These are phyloP conservation scores for Cryptus armator DNA, from an alignment of 2,888 invertebrate genomes.

Conservation along the genomic window DNA sequence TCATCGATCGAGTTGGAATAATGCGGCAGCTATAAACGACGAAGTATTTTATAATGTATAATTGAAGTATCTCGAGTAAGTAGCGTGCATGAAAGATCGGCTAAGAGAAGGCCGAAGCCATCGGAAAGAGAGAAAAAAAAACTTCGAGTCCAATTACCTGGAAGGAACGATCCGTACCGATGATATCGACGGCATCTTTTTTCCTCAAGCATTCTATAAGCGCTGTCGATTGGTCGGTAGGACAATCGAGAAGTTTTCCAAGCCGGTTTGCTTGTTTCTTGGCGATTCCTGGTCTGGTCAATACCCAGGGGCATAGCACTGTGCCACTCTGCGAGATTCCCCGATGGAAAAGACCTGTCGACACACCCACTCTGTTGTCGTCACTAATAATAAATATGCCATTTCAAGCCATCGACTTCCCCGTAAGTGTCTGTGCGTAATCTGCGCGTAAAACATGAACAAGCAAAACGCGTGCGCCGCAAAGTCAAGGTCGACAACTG, in stretches of 20 bases:
- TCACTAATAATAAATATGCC: slow-evolving; percentile 14
- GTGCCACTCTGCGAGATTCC: slow-evolving; percentile 92
- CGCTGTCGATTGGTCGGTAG: slow-evolving; percentile 85
- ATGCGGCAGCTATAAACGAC: neutral
- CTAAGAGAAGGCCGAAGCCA: neutral
- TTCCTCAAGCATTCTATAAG: slow-evolving; percentile 88
- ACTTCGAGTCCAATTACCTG: slow-evolving; percentile 87
- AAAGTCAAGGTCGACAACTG: slow-evolving; percentile 31
- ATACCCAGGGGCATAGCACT: slow-evolving; percentile 89
- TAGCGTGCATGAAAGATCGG: neutral
- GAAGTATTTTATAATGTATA: neutral
- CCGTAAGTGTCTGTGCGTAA: neutral
- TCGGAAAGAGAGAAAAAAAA: slow-evolving; percentile 15
- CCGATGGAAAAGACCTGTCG: slow-evolving; percentile 89
- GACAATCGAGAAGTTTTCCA: slow-evolving; percentile 88
- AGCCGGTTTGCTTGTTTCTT: slow-evolving; percentile 87
- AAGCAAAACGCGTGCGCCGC: neutral
- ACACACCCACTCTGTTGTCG: slow-evolving; percentile 14
- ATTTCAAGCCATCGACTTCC: neutral
- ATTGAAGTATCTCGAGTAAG: neutral
- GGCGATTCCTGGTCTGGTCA: slow-evolving; percentile 88
- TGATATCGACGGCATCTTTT: slow-evolving; percentile 88
- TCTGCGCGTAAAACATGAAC: neutral
- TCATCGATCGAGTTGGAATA: neutral
- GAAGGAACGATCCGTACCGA: slow-evolving; percentile 88